Percentiles rank a stretch among this genome's conserved stretches.
These are phyloP conservation scores for Chrysaora quinquecirrha DNA, from an alignment of 30 jellyfish, hydroid and myxozoan genomes.

Conservation along the genomic window DNA sequence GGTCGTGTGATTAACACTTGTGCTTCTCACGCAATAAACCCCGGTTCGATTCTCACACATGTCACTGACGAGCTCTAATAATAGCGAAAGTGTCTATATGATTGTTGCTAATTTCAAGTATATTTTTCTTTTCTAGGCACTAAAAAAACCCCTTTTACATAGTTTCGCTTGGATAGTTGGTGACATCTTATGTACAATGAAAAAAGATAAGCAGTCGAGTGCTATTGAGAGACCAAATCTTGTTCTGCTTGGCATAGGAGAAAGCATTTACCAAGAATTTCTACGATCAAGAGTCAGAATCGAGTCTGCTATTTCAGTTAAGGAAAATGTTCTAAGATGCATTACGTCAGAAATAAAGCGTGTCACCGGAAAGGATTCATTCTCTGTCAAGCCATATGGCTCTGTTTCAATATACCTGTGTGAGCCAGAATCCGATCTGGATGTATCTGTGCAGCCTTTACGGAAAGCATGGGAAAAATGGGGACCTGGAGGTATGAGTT, in stretches of 20 bases:
- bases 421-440: slow-evolving; percentile 82
- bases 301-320: slow-evolving; percentile 40
- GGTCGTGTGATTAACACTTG: too few species aligned
- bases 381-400: slow-evolving; percentile 64
- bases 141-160: neutral
- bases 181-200: slow-evolving; percentile 67
- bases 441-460: slow-evolving; percentile 59
- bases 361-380: slow-evolving; percentile 38
- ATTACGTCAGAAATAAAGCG: slow-evolving; percentile 57
- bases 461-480: slow-evolving; percentile 5
- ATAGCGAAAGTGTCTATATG: too few species aligned
- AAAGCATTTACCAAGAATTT: slow-evolving; percentile 40
- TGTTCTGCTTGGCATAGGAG: slow-evolving; percentile 44
- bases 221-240: slow-evolving; percentile 26
- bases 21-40: too few species aligned
- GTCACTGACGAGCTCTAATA: too few species aligned
- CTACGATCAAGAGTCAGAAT: slow-evolving; percentile 21
- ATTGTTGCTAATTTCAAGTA: too few species aligned
- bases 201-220: slow-evolving; percentile 8
- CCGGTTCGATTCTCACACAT: too few species aligned
- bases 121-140: neutral
- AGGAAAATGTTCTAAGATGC: slow-evolving; percentile 31
- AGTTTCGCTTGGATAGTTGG: slow-evolving; percentile 83
- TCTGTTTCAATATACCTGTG: slow-evolving; percentile 82
- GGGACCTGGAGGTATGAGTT: slow-evolving; percentile 35